Base-by-base conservation (phyloP, 2,797 vertebrate species). In the Sebastes oblongus region DNA sequence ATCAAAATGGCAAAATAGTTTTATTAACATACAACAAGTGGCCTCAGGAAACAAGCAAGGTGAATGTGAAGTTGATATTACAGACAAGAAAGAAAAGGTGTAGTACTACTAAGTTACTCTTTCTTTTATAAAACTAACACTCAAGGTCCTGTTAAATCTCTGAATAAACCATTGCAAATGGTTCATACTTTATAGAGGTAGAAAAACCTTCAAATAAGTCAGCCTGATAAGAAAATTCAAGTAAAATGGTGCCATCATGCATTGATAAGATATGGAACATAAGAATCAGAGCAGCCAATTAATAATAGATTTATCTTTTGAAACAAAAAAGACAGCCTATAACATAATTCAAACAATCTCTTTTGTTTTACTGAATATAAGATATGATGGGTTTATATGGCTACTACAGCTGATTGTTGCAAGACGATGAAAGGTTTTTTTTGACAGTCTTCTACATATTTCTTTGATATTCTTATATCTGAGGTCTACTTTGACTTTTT, bases 401-500 rank as follows among this genome's bases (percentile, higher is more conserved):
- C 56, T 16, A 3, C 54, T 50, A 3, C 34, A 32, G 6, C 25
- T 22, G 16, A 20, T 50, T 50, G 78, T 80, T 72, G 52, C 13
- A 10, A 65, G 24, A 4, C 46, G 64, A 70, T 83, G 42, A 65
- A 72, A 83, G 8, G 5, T 46, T 46, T 18, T 18, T 54, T 42
- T 36, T 70, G 73, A 39, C n/a, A 52, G 55, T 30, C 39, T 25
- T 52, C 46, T 25, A 12, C 56, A 55, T 64, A 58, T 80, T 76
- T 66, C 66, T 81, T 77, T 66, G 54, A 72, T 20, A 36, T 68
- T 39, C 58, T 22, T 58, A 36, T 59, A 67, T 71, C 39, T 39
- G 59, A 66, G 56, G 74, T 66, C 86, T 76, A 34, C 56, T 27
- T 77, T 22, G 42, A 60, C n/a, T 77, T 72, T 61, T 70, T 64